These are phyloP conservation scores for Endomychus coccineus DNA, from an alignment of 2,888 invertebrate genomes.

Conservation along the genomic window DNA sequence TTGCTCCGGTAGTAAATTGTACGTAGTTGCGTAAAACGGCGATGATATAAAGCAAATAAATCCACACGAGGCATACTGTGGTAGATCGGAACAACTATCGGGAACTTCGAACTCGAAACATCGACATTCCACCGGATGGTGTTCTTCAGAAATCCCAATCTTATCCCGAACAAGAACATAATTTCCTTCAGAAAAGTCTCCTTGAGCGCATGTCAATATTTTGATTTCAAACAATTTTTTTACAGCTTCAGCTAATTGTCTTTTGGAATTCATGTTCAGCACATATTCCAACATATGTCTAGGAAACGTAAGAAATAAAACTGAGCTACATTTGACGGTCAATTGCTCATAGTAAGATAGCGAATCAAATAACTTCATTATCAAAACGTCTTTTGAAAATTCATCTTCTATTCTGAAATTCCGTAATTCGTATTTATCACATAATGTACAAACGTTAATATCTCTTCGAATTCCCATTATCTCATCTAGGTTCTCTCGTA, in stretches of 20 bases:
- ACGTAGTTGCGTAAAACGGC: constrained; percentile 53
- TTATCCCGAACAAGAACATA: constrained; percentile 35
- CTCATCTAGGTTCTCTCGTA: too few relatives aligned
- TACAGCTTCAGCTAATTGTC: constrained; percentile 52
- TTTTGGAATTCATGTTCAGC: constrained; percentile 44
- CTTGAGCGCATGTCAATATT: constrained; percentile 55
- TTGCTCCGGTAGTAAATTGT: constrained; percentile 54
- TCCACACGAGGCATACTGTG: constrained; percentile 56
- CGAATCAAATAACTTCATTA: constrained; percentile 58
- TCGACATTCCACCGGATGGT: constrained; percentile 38
- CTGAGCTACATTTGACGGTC: constrained; percentile 57
- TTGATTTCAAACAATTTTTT: constrained; percentile 53
- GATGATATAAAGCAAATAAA: constrained; percentile 53
- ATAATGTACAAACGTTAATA: too few relatives aligned
- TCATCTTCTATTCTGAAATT: constrained; percentile 48
- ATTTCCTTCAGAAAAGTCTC: constrained; percentile 48
- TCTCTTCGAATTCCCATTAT: too few relatives aligned
- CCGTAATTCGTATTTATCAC: too few relatives aligned
- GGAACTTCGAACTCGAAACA: constrained; percentile 39
- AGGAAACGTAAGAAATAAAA: constrained; percentile 56
- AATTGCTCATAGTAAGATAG: constrained; percentile 57
- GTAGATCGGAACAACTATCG: constrained; percentile 45
- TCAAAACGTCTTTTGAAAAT: constrained; percentile 54
- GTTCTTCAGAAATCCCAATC: constrained; percentile 31
- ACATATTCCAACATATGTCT: constrained; percentile 53